Evolutionary conservation across 2,113 vertebrate species (phyloP), one percentile per base, ranked within the genome.

Genomic region (Grus americana): DNA sequence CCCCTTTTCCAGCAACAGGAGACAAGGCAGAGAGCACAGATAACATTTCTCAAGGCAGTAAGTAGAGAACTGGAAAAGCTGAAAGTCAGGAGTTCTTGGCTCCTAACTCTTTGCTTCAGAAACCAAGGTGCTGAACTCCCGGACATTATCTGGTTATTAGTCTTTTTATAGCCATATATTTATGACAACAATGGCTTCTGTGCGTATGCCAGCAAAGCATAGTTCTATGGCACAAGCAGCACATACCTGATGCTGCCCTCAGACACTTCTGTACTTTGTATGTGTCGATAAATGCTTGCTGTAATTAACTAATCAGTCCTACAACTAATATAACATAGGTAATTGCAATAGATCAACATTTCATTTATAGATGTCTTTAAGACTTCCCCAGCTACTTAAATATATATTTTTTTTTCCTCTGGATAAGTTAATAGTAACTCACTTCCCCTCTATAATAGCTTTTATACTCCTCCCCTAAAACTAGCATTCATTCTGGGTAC

Each of bases 131-230:
- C 54, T 75, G 68, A 91, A 87, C 46, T 88, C 78, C 58, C 34
- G 92, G 70, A 59, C 21, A 50, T 61, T 90, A 88, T 29, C 34
- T 59, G n/a, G 74, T 87, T 83, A 47, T 85, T 42, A 75, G 20
- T 70, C 47, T 82, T 65, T 91, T 87, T 68, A 62, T 6, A 93
- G 91, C 91, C 78, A 79, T 23, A 9, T 40, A n/a, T 44, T 62
- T 87, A 79, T 14, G 26, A 83, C n/a, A 90, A 54, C 2, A 4
- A 81, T 50, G 80, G 88, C 80, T 91, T 95, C 86, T 97, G 96
- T 96, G 94, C 84, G 70, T 81, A 66, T 66, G 36, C 67, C 94
- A 97, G 96, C 92, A 91, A 94, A 93, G 52, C 1, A 3, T 10
- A 95, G 22, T 79, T 79, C 62, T 73, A 38, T 10, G 15, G 83